Evolutionary conservation across 2,797 vertebrate genomes (phyloP), one percentile per base, ranked within the genome.

Genomic region (Selene dorsalis): DNA sequence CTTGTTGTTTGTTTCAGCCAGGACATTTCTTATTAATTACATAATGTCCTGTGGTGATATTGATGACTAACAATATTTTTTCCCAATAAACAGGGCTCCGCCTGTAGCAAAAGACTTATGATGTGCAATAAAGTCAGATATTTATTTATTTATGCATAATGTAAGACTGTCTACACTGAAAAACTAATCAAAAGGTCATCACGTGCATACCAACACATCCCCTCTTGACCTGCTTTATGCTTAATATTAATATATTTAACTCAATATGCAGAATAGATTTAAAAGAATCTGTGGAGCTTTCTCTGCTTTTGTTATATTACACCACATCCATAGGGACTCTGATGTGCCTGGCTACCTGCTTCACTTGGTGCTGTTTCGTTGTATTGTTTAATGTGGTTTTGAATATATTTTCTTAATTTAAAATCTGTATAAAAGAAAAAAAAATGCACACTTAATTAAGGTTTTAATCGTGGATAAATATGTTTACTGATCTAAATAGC

Each of bases 11-110:
- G 59, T 55, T 72, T 48, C 47, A 74, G 68, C 52, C 43, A 35
- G 22, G 1, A 59, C 4, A 12, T 70, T 75, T 35, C 58, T 71
- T 55, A 55, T 66, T 87, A 81, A 80, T 73, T 81, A 80, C 55
- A 79, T 71, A 59, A 79, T 84, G 38, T 77, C 82, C 75, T 86
- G 71, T 77, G 69, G 73, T 67, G 67, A 87, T 80, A 83, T 80
- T 84, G 56, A 81, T 66, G 71, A 71, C 60, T 63, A 60, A 71
- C 26, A 75, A 74, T 69, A 73, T 81, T 59, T 76, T 45, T 43
- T 78, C 32, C 38, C 50, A 79, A 80, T 75, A 82, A 73, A 82
- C 56, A 4, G 73, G 6, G 6, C 47, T 12, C 3, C 1, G 72
- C 43, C 67, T 67, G 30, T 48, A 62, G 67, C 69, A 56, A 39